Evolutionary conservation across 2,888 invertebrate species (phyloP).

Genomic region (Tiphia femorata): DNA sequence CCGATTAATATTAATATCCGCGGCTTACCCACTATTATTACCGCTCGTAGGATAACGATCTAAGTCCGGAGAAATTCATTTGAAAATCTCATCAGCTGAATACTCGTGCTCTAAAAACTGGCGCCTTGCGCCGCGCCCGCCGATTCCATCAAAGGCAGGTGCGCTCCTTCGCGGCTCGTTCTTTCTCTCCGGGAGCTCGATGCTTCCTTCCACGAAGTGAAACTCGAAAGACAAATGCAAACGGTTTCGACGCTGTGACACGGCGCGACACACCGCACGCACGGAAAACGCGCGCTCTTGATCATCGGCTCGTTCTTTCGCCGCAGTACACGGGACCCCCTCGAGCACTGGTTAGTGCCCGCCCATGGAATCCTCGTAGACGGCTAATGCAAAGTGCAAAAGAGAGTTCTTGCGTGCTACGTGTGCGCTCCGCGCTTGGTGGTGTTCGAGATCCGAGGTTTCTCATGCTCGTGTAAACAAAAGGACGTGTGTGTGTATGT

Average conservation of each 20-base stretch:
- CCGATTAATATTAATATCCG: too few species aligned
- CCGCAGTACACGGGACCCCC: constrained; percentile 36
- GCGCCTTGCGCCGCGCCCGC: not conserved
- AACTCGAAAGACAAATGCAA: too few species aligned
- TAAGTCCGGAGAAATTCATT: too few species aligned
- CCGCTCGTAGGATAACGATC: too few species aligned
- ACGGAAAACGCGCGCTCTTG: constrained; percentile 3
- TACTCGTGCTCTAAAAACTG: too few species aligned
- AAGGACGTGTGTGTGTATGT: not conserved
- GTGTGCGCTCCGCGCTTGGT: not conserved
- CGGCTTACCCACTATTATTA: too few species aligned
- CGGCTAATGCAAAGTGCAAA: constrained; percentile 50
- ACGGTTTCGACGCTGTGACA: not conserved
- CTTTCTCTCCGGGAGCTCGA: not conserved
- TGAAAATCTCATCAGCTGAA: too few species aligned
- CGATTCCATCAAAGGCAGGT: not conserved
- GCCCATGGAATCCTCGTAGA: constrained; percentile 28
- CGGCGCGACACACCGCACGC: not conserved
- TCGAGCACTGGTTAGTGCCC: constrained; percentile 45
- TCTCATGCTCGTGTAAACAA: not conserved
- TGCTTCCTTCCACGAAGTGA: too few species aligned
- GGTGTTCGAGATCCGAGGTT: too few species aligned
- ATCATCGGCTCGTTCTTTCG: constrained; percentile 12
- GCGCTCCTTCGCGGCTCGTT: too few species aligned
- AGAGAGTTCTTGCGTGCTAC: constrained; percentile 29